Percentiles rank a stretch among this genome's conserved stretches.
These are phyloP conservation scores for Myotis planiceps DNA, from an alignment of 2,797 vertebrate genomes.

Conservation along the genomic window DNA sequence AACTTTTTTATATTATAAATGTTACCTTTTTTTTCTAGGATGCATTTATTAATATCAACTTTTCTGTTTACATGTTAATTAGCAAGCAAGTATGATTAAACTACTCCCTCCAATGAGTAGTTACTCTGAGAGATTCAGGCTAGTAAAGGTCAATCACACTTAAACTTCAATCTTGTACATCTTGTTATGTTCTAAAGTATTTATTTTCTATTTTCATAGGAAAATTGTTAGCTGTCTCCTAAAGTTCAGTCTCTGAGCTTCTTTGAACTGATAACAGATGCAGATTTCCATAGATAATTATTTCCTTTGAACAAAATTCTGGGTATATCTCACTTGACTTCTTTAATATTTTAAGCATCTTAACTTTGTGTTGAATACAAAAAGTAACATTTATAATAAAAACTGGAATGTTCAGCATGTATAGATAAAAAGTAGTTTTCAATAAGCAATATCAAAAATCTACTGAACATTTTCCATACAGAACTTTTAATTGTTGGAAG, in stretches of 20 bases:
- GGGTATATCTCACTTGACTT: background rate
- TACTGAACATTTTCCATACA: background rate
- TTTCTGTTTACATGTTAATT: background rate
- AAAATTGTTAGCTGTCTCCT: background rate
- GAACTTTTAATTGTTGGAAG: conserved; percentile 14
- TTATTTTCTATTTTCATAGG: background rate
- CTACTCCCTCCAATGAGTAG: background rate
- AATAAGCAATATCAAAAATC: background rate
- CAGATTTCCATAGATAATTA: background rate
- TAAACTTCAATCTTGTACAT: background rate
- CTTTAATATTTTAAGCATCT: background rate
- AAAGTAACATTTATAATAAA: background rate
- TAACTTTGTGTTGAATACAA: background rate
- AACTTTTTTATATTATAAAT: background rate
- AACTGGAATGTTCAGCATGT: background rate
- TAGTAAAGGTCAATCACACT: background rate
- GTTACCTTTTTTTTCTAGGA: background rate
- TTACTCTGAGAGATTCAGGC: background rate
- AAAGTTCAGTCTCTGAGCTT: background rate
- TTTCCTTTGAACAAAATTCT: background rate
- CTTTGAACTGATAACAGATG: background rate
- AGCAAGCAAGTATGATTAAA: background rate
- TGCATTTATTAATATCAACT: background rate
- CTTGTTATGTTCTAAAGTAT: background rate
- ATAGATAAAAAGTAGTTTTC: background rate